Percentiles rank a stretch among this genome's conserved stretches.
Conservation (phyloP, 2,797 vertebrate species). For the Lepidocolaptes lacrymiger region DNA sequence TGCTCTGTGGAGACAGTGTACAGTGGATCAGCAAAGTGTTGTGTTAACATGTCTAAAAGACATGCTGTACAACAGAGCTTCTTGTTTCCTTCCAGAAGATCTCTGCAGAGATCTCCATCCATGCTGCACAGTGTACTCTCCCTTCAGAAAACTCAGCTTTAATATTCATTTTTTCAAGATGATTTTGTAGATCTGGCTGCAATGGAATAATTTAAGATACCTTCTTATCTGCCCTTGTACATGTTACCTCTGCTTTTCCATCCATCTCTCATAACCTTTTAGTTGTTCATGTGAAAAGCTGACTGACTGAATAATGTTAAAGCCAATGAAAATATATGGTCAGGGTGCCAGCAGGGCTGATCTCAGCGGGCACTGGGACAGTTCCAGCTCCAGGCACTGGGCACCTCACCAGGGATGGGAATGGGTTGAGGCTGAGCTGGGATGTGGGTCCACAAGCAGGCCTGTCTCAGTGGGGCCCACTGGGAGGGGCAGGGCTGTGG, state of each 20-base stretch:
- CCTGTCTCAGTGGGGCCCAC: neutral
- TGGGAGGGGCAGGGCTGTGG: rapidly evolving
- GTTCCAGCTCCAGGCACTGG: rapidly evolving
- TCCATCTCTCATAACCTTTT: neutral
- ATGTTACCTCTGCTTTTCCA: neutral
- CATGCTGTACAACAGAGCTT: neutral
- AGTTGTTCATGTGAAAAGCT: neutral
- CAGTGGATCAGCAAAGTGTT: neutral
- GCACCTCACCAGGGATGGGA: rapidly evolving
- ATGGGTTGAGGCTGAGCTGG: rapidly evolving
- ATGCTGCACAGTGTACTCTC: neutral
- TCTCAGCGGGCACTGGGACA: rapidly evolving
- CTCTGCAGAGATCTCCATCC: neutral
- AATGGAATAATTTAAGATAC: neutral
- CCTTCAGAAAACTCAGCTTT: neutral
- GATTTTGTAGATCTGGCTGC: neutral
- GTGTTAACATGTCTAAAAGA: neutral
- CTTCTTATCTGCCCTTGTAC: neutral
- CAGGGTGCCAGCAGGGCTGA: rapidly evolving
- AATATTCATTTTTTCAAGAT: neutral
- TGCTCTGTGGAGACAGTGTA: neutral
- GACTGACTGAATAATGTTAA: neutral
- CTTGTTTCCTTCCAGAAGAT: neutral
- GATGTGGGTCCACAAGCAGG: rapidly evolving
- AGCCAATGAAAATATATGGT: neutral